These are phyloP conservation scores for Drosophila insularis DNA, from an alignment of 1,140 invertebrate species.

Conservation along the genomic window DNA sequence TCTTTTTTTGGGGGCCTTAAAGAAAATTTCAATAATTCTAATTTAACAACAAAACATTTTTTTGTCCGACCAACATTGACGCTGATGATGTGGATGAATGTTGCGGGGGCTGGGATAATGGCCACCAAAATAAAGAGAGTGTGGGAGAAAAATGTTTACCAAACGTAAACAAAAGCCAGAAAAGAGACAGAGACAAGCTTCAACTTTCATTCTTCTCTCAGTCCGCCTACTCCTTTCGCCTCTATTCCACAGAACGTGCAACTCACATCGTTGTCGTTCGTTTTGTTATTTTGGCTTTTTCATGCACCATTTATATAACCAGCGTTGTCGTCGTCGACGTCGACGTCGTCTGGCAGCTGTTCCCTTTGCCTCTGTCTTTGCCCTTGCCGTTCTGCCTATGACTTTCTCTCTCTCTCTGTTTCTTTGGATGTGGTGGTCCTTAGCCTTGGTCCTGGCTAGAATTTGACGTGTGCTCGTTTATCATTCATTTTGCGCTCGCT, in stretches of 20 bases:
- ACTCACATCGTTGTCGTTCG: slow-evolving; percentile 57
- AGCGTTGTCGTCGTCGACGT: slow-evolving; percentile 29
- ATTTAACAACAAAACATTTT: slow-evolving; percentile 58
- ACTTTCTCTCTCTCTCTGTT: neutral
- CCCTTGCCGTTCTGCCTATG: slow-evolving; percentile 27
- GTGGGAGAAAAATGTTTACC: slow-evolving; percentile 53
- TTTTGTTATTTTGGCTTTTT: slow-evolving; percentile 80
- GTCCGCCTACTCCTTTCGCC: slow-evolving; percentile 4
- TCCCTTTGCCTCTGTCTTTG: slow-evolving; percentile 4
- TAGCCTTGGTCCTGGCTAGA: slow-evolving; percentile 38
- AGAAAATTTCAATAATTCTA: slow-evolving; percentile 78
- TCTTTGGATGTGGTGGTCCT: slow-evolving; percentile 17
- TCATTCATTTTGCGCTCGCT: slow-evolving; percentile 81
- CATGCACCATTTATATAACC: slow-evolving; percentile 79
- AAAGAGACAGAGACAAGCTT: neutral
- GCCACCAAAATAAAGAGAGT: neutral
- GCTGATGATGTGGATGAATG: slow-evolving; percentile 9
- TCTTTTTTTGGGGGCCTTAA: slow-evolving; percentile 9
- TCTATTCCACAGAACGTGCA: slow-evolving; percentile 53
- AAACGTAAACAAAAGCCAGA: slow-evolving; percentile 57
- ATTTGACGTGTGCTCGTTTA: slow-evolving; percentile 82
- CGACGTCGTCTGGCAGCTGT: slow-evolving; percentile 49
- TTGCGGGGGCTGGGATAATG: neutral
- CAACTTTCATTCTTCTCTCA: slow-evolving; percentile 8
- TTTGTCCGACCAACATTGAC: slow-evolving; percentile 11